These are phyloP conservation scores for Thamnophis sirtalis DNA, from an alignment of 2,113 vertebrate species.

Conservation along the genomic window DNA sequence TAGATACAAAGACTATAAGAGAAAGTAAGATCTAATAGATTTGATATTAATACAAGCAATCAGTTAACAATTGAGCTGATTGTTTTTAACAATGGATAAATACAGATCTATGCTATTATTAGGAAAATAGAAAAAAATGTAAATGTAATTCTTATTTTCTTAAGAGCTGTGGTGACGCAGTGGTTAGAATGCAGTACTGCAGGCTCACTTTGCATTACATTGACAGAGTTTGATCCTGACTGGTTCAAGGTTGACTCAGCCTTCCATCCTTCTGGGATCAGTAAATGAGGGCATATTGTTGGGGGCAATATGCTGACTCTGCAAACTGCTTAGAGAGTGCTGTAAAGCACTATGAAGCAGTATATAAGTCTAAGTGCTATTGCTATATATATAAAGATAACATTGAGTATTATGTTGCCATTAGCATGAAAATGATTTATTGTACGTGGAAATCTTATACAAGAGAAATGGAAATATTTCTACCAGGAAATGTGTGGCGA, in stretches of 20 bases:
- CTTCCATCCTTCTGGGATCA: background rate
- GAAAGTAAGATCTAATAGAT: background rate
- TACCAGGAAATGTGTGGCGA: slow-evolving; percentile 83
- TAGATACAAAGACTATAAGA: background rate
- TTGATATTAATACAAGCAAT: background rate
- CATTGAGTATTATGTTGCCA: background rate
- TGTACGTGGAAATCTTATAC: background rate
- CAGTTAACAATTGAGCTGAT: background rate
- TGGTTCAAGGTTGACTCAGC: background rate
- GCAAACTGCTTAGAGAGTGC: background rate
- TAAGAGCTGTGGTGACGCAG: background rate
- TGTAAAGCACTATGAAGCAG: background rate
- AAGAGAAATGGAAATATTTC: slow-evolving; percentile 24
- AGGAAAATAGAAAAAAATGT: background rate
- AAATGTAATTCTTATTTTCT: background rate
- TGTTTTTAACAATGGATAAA: background rate
- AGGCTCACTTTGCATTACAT: background rate
- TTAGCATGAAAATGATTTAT: background rate
- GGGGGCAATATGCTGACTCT: background rate
- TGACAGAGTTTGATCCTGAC: background rate
- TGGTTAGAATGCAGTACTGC: background rate
- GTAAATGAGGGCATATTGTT: background rate
- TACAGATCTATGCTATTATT: background rate
- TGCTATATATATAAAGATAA: background rate
- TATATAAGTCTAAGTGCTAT: background rate